Evolutionary conservation across 2,797 vertebrate species (phyloP), one percentile per base, ranked within the genome.

Genomic region (Sphenopsis melanotis): DNA sequence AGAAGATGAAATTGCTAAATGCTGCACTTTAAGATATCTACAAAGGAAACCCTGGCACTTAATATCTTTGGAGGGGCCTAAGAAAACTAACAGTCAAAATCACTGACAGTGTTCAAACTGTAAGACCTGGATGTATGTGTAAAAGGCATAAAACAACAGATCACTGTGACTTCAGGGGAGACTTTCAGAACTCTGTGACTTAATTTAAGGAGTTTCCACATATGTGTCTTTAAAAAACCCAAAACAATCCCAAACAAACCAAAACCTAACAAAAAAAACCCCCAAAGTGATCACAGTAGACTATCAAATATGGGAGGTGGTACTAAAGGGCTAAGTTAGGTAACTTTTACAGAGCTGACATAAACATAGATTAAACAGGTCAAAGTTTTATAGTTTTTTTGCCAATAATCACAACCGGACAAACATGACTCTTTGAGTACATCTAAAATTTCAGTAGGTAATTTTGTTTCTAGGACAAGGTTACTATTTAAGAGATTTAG

Each of bases 371-470:
- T 78, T 49, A 57, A 72, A 50, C 18, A 41, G 79, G 79, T 91
- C 84, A 94, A 93, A 79, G 82, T 91, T 89, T 87, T 74, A 80
- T 22, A 21, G 16, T 20, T 83, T 70, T 94, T 91, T 26, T 57
- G 71, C 55, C 91, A 92, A 61, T 70, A 91, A 89, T 32, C 49
- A 69, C 63, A 78, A 71, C 24, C 41, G 80, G 63, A 44, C 70
- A 92, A 94, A 87, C 49, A 63, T 2, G 17, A 89, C 60, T 68
- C 27, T 22, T 2, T 8, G 19, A 42, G 22, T 44, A 77, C 49
- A 70, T 15, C 49, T 68, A 53, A 70, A 70, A n/a, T 60, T 92
- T 49, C 41, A 60, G n/a, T 2, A 49, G 17, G 24, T 30, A 24
- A 42, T 70, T 87, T 53, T 63, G 9, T 46, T 68, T 80, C 57